phyloP scores from a whole-genome alignment of 2,888 invertebrate species.

The Hyppa rectilinea region DNA sequence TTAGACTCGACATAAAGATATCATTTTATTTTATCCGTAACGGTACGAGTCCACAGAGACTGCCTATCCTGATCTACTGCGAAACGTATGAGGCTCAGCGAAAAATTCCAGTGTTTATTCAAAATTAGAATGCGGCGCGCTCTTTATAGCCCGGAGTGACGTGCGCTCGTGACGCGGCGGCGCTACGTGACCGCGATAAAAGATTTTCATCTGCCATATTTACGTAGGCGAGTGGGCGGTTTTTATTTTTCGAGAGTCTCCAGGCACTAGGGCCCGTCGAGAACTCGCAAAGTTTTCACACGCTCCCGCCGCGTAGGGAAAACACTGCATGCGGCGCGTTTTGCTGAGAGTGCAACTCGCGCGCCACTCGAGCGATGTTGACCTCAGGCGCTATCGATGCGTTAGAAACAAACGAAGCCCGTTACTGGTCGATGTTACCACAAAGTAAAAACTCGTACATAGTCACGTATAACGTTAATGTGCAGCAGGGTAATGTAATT shows the following conservation, averaged over 20 bases:
- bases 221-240: constrained; percentile 90
- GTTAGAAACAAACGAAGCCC: constrained; percentile 73
- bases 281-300: constrained; percentile 86
- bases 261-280: constrained; percentile 77
- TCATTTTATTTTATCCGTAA: constrained; percentile 78
- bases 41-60: constrained; percentile 77
- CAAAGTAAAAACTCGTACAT: constrained; percentile 77
- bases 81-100: constrained; percentile 78
- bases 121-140: constrained; percentile 89
- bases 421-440: constrained; percentile 76
- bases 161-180: constrained; percentile 89
- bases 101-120: constrained; percentile 87
- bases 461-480: constrained; percentile 83
- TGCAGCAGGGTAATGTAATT: constrained; percentile 86
- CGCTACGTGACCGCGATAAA: constrained; percentile 90
- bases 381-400: constrained; percentile 79
- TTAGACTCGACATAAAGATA: constrained; percentile 84
- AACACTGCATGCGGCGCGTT: constrained; percentile 69
- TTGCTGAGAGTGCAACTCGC: constrained; percentile 59
- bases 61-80: constrained; percentile 77
- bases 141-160: constrained; percentile 89
- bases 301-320: constrained; percentile 80
- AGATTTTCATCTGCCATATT: constrained; percentile 91
- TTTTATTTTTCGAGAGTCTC: constrained; percentile 89
- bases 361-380: constrained; percentile 73